These are phyloP conservation scores for Brachionus manjavacas DNA, from an alignment of 1,140 invertebrate genomes.

Conservation along the genomic window DNA sequence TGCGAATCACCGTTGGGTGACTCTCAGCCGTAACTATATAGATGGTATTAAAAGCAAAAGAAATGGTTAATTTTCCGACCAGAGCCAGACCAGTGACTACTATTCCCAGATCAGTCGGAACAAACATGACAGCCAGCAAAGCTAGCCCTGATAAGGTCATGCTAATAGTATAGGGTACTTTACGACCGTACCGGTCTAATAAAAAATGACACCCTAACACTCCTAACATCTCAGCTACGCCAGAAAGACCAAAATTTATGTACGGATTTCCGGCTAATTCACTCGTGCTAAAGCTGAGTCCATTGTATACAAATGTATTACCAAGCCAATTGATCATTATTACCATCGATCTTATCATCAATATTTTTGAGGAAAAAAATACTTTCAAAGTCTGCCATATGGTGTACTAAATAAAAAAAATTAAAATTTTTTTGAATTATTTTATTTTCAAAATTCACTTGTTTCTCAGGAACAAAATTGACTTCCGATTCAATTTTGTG, in stretches of 20 bases:
- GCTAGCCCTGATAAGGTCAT: conserved; percentile 3
- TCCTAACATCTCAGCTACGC: conserved; percentile 45
- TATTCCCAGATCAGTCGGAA: background rate
- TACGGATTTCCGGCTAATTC: conserved; percentile 46
- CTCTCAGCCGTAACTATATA: conserved; percentile 29
- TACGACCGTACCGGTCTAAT: conserved; percentile 43
- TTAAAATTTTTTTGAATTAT: background rate
- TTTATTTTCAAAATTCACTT: background rate
- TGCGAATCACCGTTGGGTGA: conserved; percentile 31
- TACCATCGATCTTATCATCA: background rate
- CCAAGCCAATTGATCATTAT: conserved; percentile 44
- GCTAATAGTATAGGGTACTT: background rate
- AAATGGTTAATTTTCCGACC: conserved; percentile 16
- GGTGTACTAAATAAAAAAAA: background rate
- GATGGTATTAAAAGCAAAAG: conserved; percentile 24
- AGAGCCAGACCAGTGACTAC: background rate
- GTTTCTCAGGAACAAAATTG: background rate
- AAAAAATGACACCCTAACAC: conserved; percentile 40
- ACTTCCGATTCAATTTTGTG: background rate
- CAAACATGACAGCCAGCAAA: background rate
- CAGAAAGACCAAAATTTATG: conserved; percentile 47
- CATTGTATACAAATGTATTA: conserved; percentile 48
- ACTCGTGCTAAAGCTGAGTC: conserved; percentile 45
- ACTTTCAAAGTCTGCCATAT: background rate
- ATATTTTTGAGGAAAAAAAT: conserved; percentile 16